Evolutionary conservation across 2,797 vertebrate genomes (phyloP), one percentile per base, ranked within the genome.

Genomic region (Mormyrus hasselquistii): DNA sequence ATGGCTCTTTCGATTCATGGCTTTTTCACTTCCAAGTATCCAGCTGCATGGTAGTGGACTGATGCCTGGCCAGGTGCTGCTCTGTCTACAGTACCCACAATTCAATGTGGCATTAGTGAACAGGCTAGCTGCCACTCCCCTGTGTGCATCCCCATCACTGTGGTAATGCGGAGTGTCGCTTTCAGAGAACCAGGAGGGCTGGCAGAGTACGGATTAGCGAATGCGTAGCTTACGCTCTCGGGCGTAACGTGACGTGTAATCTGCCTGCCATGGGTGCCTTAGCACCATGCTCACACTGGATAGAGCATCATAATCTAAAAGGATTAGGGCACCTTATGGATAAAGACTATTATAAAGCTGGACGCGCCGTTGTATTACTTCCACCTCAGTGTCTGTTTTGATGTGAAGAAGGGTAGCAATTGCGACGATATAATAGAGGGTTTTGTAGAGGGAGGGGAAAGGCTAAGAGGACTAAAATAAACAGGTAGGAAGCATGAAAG

Each of bases 341-440:
- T 79, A 79, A 79, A 79, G 38, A 41, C 34, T 79, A 41, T 79
- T 79, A 44, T 79, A 79, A 79, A 79, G 73, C 38, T 79, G 73
- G 73, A 44, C 38, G 7, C 44, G 38, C 12, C 7, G 19, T 79
- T 79, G 14, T 44, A 79, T 79, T 79, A 79, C 38, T 44, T 79
- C 73, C 8, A n/a, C 73, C 14, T 19, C 38, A 79, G 16, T 79
- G 38, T 79, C 34, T 79, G 73, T n/a, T 44, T 79, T 44, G 38
- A 44, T 79, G 73, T 79, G 73, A 79, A 41, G 14, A 6, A 41
- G 73, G 5, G 38, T 41, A 79, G 41, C 16, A n/a, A 41, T 44
- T 79, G 34, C 7, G 73, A 44, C 0, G 73, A 79, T 44, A 79
- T 79, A 79, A 79, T 79, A n/a, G 38, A 79, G 73, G 34, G 29